Conservation (phyloP, 2,113 vertebrate genomes). For the Hippoglossus stenolepis region DNA sequence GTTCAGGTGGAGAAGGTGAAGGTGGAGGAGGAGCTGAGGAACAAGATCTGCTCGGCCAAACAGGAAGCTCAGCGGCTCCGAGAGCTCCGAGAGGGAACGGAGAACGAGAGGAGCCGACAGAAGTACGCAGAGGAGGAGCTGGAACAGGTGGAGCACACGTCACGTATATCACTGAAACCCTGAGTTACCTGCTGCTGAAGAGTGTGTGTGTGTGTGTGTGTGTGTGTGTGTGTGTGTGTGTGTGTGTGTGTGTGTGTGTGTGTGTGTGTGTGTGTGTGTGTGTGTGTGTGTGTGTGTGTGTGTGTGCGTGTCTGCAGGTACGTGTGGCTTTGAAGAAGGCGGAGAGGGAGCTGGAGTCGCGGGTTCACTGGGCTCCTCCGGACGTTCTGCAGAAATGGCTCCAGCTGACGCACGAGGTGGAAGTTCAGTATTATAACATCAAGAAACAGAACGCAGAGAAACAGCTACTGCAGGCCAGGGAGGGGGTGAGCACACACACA, state of each 20-base stretch:
- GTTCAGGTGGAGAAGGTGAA: conserved; percentile 94
- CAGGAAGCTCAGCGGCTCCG: conserved; percentile 90
- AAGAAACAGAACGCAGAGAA: conserved; percentile 94
- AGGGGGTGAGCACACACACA: conserved; percentile 85
- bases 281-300: not conserved
- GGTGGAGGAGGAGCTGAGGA: conserved; percentile 91
- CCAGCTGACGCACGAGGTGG: conserved; percentile 95
- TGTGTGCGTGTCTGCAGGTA: conserved; percentile 82
- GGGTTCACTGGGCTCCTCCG: conserved; percentile 86
- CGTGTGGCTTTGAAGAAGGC: conserved; percentile 91
- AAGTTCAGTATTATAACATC: conserved; percentile 95
- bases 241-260: conserved; percentile 11
- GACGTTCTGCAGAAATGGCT: conserved; percentile 94
- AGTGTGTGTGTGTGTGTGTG: not conserved
- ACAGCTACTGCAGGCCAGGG: conserved; percentile 93
- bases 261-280: not conserved
- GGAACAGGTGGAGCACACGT: conserved; percentile 86
- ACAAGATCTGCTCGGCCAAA: conserved; percentile 90
- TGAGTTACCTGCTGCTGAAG: not conserved
- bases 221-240: not conserved
- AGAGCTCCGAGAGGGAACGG: conserved; percentile 89
- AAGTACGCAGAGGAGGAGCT: conserved; percentile 95
- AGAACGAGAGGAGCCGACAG: conserved; percentile 91
- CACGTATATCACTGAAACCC: not conserved
- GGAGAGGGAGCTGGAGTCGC: conserved; percentile 91